Evolutionary conservation across 37 sponge, comb jelly and placozoan species (phyloP).

Genomic region (Diacarnus erythraeanus): DNA sequence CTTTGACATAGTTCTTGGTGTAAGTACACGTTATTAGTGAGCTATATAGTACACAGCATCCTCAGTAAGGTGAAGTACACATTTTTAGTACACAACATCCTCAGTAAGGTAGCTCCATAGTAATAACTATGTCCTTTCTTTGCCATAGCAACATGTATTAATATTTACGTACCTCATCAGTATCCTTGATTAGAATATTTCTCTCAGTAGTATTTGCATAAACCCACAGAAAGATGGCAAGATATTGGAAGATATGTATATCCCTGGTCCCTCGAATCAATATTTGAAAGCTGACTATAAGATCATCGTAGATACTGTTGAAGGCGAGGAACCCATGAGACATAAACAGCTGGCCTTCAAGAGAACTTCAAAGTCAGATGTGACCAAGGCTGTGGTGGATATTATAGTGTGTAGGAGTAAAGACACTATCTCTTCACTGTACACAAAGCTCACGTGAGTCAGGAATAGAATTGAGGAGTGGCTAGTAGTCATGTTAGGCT

Average conservation of each 20-base stretch:
- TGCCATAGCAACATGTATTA: too few species aligned
- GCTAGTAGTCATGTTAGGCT: too few species aligned
- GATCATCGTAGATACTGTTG: conserved; percentile 46
- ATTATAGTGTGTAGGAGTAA: conserved; percentile 34
- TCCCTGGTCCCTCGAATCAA: conserved; percentile 13
- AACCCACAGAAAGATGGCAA: conserved; percentile 13
- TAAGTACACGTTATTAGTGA: too few species aligned
- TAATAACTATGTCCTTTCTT: too few species aligned
- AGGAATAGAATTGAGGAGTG: neutral
- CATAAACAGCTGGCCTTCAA: conserved; percentile 62
- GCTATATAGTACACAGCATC: too few species aligned
- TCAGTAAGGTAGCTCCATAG: too few species aligned
- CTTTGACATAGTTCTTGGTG: too few species aligned
- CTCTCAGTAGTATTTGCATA: too few species aligned
- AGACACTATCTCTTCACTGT: conserved; percentile 53
- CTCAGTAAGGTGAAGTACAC: too few species aligned
- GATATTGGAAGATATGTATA: conserved; percentile 65
- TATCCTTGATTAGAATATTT: too few species aligned
- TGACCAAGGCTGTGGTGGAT: conserved; percentile 46
- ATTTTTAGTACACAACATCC: too few species aligned
- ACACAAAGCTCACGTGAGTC: conserved; percentile 46
- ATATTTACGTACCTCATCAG: too few species aligned
- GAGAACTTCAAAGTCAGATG: conserved; percentile 14
- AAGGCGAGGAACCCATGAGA: conserved; percentile 59
- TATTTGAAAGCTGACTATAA: conserved; percentile 45